A percentile compares a stretch with the other conserved stretches of the same genome.
These are phyloP conservation scores for Daboia siamensis DNA, from an alignment of 2,113 vertebrate species.

Conservation along the genomic window DNA sequence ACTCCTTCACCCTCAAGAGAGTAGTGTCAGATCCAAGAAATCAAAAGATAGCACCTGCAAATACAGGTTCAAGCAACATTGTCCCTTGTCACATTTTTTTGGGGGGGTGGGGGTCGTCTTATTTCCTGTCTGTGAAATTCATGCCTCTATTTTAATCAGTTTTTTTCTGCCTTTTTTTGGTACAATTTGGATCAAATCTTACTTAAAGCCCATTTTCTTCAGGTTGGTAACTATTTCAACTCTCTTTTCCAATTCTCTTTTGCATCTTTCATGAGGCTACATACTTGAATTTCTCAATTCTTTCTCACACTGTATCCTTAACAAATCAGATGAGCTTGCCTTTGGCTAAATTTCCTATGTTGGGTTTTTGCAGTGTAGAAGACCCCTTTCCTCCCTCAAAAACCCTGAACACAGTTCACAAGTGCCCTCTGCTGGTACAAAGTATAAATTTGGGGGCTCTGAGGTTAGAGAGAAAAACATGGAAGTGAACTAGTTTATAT, in stretches of 20 bases:
- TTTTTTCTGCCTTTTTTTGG: neutral
- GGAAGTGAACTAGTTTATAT: neutral
- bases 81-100: neutral
- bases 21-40: neutral
- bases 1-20: neutral
- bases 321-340: neutral
- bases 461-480: neutral
- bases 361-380: neutral
- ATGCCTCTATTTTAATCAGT: neutral
- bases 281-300: neutral
- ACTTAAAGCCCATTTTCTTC: neutral
- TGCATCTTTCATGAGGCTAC: neutral
- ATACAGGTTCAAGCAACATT: neutral
- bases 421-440: constrained; percentile 1
- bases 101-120: neutral
- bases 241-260: neutral
- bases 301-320: neutral
- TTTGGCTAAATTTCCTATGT: neutral
- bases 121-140: neutral
- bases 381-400: neutral
- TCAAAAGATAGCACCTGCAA: neutral
- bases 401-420: neutral
- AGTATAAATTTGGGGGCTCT: neutral
- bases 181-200: neutral
- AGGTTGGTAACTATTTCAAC: neutral